Evolutionary conservation across 2,113 vertebrate genomes (phyloP), one percentile per base, ranked within the genome.

Genomic region (Silurus asotus): DNA sequence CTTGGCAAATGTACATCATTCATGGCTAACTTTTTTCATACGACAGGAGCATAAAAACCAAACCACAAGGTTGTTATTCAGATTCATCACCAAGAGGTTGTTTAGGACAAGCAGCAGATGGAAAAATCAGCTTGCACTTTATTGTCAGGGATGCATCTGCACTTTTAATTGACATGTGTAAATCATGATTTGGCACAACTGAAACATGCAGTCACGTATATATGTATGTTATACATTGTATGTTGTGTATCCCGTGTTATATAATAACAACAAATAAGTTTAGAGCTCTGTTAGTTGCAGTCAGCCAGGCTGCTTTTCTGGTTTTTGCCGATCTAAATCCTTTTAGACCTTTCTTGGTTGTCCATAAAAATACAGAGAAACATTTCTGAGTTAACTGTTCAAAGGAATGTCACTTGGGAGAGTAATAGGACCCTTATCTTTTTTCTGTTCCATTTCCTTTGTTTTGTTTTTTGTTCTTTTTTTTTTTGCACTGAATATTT

Each of bases 41-140:
- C 20, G 62, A 82, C 64, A 82, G 64, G 81, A 82, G 49, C 49
- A 55, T 82, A 67, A 67, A 37, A 37, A 37, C 37, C 37, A 56
- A 82, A 69, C 64, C 81, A 69, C 81, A 82, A 67, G 81, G 81
- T 69, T 82, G 49, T 82, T 82, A 83, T 83, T 56, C 51, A 83
- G 53, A 83, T 70, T 70, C 65, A 56, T 83, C 65, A 70, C 65
- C 81, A 37, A 20, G 81, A 28, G n/a, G 7, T 80, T 78, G 76
- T 65, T 82, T 69, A 82, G 53, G 49, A 56, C 64, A 55, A 69
- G 49, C 81, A 69, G 49, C 81, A 69, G 81, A 69, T 28, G 64
- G 81, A 82, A n/a, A 82, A 67, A 82, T 82, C 49, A 82, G 64
- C 51, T 37, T 25, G 23, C 4, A 5, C 23, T 69, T 67, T 82